phyloP scores from a whole-genome alignment of 1,140 invertebrate species.

The Drosophila ficusphila region DNA sequence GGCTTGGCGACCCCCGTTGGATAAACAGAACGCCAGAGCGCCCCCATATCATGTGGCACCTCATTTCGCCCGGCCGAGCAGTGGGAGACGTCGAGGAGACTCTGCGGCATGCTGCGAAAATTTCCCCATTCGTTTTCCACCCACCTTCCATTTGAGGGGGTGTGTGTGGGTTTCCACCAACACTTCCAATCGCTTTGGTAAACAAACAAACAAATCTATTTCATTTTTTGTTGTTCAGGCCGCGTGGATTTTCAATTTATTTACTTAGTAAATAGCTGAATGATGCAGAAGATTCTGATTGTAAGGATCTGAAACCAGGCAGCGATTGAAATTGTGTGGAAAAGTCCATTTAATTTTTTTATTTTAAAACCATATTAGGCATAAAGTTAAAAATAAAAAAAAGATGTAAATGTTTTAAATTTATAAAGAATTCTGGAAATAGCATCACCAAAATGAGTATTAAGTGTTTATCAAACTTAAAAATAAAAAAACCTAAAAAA shows the following conservation, averaged over 20 bases:
- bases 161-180: constrained; percentile 24
- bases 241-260: constrained; percentile 28
- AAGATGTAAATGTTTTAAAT: too few species aligned
- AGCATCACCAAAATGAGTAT: too few species aligned
- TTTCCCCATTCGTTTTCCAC: constrained; percentile 63
- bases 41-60: constrained; percentile 66
- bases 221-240: constrained; percentile 29
- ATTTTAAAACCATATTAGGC: too few species aligned
- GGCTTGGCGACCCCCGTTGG: constrained; percentile 73
- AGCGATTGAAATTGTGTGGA: too few species aligned
- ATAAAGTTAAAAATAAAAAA: too few species aligned
- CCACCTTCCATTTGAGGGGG: neutral
- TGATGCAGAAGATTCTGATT: neutral
- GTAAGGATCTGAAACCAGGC: neutral
- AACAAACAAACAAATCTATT: constrained; percentile 53
- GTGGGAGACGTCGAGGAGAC: constrained; percentile 42
- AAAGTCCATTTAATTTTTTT: too few species aligned
- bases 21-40: constrained; percentile 69
- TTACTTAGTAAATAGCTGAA: constrained; percentile 30
- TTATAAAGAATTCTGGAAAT: too few species aligned
- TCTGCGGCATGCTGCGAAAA: constrained; percentile 66
- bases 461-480: too few species aligned
- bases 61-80: constrained; percentile 39
- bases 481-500: too few species aligned
- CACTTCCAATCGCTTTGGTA: constrained; percentile 43